Conservation (phyloP, 2,797 vertebrate genomes). For the Kryptolebias ocellatus region DNA sequence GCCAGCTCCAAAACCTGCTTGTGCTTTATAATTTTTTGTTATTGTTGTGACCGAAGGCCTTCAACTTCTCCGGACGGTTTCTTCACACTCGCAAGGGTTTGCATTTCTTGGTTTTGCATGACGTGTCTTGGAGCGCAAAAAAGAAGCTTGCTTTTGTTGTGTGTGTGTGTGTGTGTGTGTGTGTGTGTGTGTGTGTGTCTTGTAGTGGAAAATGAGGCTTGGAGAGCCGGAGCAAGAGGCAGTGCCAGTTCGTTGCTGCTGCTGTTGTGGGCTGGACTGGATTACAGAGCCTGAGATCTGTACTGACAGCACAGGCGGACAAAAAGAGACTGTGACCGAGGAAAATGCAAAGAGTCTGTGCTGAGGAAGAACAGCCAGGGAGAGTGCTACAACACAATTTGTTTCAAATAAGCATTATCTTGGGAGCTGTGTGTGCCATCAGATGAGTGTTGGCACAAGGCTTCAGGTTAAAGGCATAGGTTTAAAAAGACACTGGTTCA, state of each 20-base stretch:
- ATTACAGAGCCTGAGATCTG: conserved; percentile 76
- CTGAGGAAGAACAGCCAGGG: conserved; percentile 58
- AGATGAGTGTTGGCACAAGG: conserved; percentile 73
- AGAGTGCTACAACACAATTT: conserved; percentile 50
- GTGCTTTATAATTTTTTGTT: conserved; percentile 67
- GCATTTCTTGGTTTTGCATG: conserved; percentile 87
- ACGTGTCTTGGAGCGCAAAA: conserved; percentile 81
- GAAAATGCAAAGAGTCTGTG: conserved; percentile 68
- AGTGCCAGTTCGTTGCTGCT: conserved; percentile 75
- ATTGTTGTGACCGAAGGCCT: conserved; percentile 74
- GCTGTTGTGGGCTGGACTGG: conserved; percentile 81
- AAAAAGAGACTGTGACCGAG: conserved; percentile 74
- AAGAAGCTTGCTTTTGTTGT: conserved; percentile 81
- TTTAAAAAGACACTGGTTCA: conserved; percentile 24
- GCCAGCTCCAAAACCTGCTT: conserved; percentile 72
- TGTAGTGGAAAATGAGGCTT: conserved; percentile 78
- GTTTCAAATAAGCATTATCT: conserved; percentile 49
- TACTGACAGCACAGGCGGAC: conserved; percentile 80
- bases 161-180: conserved; percentile 68
- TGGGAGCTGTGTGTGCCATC: conserved; percentile 62
- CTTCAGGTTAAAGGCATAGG: conserved; percentile 78
- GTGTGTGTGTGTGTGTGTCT: conserved; percentile 78
- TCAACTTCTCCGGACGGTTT: conserved; percentile 81
- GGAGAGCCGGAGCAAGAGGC: conserved; percentile 78
- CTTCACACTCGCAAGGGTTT: conserved; percentile 82